Conservation (phyloP, 2,797 vertebrate genomes). For the Fistularia tabacaria region DNA sequence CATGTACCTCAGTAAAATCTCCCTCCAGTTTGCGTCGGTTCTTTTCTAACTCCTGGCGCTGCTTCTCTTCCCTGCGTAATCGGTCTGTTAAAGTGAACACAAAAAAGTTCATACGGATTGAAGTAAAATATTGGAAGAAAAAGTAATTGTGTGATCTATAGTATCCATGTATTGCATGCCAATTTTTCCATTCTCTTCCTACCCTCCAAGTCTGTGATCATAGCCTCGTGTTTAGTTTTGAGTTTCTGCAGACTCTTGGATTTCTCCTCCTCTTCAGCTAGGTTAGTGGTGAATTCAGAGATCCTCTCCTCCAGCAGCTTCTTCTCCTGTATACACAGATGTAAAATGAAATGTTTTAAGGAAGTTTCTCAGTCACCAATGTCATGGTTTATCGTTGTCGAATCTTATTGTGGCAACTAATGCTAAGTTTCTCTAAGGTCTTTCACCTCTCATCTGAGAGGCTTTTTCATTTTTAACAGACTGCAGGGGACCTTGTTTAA, state of each 20-base stretch:
- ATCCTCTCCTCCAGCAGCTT: slow-evolving; percentile 93
- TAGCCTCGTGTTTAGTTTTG: slow-evolving; percentile 97
- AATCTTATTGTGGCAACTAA: no score
- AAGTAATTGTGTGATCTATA: no score
- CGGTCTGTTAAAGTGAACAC: slow-evolving; percentile 76
- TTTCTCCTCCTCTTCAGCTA: slow-evolving; percentile 97
- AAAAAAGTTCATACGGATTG: background rate
- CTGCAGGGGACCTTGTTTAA: no score
- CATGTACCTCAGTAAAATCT: slow-evolving; percentile 86
- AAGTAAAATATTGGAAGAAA: background rate
- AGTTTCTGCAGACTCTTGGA: slow-evolving; percentile 98
- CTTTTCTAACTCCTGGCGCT: slow-evolving; percentile 94
- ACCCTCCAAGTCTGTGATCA: slow-evolving; percentile 99
- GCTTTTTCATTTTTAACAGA: no score
- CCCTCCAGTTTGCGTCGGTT: slow-evolving; percentile 94
- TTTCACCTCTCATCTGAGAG: no score
- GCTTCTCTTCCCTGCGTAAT: slow-evolving; percentile 92
- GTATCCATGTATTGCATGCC: background rate
- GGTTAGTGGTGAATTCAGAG: slow-evolving; percentile 91
- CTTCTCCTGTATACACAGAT: slow-evolving; percentile 81
- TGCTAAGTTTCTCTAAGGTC: no score
- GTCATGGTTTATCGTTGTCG: no score
- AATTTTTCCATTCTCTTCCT: slow-evolving; percentile 1
- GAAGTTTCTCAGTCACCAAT: no score
- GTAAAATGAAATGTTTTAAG: no score